phyloP scores from a whole-genome alignment of 2,888 invertebrate species.

The Pachydiplax longipennis region DNA sequence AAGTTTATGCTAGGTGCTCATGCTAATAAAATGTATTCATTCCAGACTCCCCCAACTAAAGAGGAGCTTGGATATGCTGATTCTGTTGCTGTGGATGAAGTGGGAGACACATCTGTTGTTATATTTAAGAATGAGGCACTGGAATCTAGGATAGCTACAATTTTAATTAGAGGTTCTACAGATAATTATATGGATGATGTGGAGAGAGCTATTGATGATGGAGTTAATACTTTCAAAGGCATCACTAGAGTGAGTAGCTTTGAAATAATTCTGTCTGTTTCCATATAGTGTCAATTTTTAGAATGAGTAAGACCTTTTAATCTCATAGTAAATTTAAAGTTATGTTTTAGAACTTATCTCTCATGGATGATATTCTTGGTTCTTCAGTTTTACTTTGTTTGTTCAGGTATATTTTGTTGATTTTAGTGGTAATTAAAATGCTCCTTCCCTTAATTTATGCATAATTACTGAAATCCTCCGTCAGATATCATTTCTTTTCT shows the following conservation, averaged over 20 bases:
- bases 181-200: constrained; percentile 99
- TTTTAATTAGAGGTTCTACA: constrained; percentile 94
- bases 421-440: too few relatives aligned
- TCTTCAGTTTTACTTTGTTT: too few relatives aligned
- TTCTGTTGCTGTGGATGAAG: constrained; percentile 85
- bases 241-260: constrained; percentile 69
- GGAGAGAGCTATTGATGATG: constrained; percentile 97
- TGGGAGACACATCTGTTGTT: constrained; percentile 94
- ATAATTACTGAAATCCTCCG: too few relatives aligned
- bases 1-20: too few relatives aligned
- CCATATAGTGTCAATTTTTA: too few relatives aligned
- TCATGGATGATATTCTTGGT: neutral
- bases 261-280: too few relatives aligned
- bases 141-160: constrained; percentile 89
- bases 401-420: too few relatives aligned
- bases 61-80: constrained; percentile 95
- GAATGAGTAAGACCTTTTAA: too few relatives aligned
- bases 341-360: neutral
- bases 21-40: constrained; percentile 50
- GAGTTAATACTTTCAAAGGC: constrained; percentile 97
- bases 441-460: too few relatives aligned
- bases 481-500: too few relatives aligned
- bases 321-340: too few relatives aligned
- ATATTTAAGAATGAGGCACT: constrained; percentile 87
- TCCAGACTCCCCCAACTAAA: constrained; percentile 76